Percentiles rank a stretch among this genome's conserved stretches.
Evolutionary conservation across 2,113 vertebrate species (phyloP).

Genomic region (Calypte anna): DNA sequence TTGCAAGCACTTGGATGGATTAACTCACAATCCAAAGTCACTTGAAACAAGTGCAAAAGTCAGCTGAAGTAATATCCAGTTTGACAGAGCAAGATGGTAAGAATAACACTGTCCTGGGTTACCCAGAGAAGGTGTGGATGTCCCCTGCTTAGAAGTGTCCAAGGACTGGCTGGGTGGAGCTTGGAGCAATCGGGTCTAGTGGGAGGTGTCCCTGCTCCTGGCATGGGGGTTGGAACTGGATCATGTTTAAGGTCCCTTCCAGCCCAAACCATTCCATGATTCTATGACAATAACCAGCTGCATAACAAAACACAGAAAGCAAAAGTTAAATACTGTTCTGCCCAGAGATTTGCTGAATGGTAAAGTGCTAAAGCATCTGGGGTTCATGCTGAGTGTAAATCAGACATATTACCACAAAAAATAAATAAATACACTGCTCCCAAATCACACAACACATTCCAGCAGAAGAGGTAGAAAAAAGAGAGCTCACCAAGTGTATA

Average conservation of each 20-base stretch:
- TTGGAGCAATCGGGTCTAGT: no score
- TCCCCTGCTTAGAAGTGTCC: no score
- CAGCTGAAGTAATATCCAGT: not conserved
- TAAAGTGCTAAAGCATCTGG: not conserved
- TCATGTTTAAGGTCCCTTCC: no score
- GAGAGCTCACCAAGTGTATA: not conserved
- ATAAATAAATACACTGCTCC: not conserved
- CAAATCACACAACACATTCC: not conserved
- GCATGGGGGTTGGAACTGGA: no score
- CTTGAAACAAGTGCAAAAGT: not conserved
- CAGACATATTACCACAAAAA: fast-evolving
- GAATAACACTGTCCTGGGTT: not conserved
- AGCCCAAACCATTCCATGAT: no score
- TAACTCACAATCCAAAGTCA: not conserved
- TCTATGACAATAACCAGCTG: not conserved
- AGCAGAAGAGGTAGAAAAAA: not conserved
- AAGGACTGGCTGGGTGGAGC: no score
- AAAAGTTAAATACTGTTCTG: not conserved
- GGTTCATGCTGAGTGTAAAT: not conserved
- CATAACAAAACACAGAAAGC: not conserved
- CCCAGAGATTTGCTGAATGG: not conserved
- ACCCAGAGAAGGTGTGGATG: no score
- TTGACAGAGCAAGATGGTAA: not conserved
- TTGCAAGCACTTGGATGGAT: not conserved
- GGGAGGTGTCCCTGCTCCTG: no score